A percentile compares a stretch with the other conserved stretches of the same genome.
Evolutionary conservation across 92 coral and sea anemone genomes (phyloP).

Genomic region (Isaurus tuberculatus): DNA sequence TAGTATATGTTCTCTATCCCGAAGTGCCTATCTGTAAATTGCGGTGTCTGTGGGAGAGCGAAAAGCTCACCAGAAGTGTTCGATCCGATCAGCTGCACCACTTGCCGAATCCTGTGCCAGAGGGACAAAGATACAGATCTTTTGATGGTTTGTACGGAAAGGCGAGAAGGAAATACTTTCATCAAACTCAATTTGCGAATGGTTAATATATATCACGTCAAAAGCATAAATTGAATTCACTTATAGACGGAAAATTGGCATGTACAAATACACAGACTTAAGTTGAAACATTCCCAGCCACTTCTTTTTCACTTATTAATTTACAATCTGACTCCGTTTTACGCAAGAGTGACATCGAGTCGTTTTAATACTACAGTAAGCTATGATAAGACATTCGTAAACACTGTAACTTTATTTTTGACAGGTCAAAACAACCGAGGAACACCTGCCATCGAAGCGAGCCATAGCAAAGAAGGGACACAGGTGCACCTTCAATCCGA

Average conservation of each 20-base stretch:
- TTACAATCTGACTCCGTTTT: too few species aligned
- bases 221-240: conserved; percentile 26
- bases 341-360: conserved; percentile 21
- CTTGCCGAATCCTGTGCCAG: conserved; percentile 51
- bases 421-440: too few species aligned
- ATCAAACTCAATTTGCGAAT: conserved; percentile 27
- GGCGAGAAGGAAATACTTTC: conserved; percentile 26
- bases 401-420: too few species aligned
- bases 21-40: conserved; percentile 31
- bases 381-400: too few species aligned
- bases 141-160: conserved; percentile 44
- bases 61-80: conserved; percentile 50
- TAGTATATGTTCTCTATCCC: conserved; percentile 56
- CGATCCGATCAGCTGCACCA: conserved; percentile 49
- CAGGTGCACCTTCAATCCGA: too few species aligned
- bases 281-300: conserved; percentile 17
- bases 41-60: conserved; percentile 43
- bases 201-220: background rate
- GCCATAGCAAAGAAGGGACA: too few species aligned
- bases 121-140: conserved; percentile 40
- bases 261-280: conserved; percentile 22
- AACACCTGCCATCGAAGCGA: too few species aligned
- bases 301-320: conserved; percentile 33
- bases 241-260: background rate
- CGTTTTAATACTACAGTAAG: conserved; percentile 31